A percentile compares a stretch with the other conserved stretches of the same genome.
Evolutionary conservation across 2,888 invertebrate genomes (phyloP).

Genomic region (Cheilosia impressa): DNA sequence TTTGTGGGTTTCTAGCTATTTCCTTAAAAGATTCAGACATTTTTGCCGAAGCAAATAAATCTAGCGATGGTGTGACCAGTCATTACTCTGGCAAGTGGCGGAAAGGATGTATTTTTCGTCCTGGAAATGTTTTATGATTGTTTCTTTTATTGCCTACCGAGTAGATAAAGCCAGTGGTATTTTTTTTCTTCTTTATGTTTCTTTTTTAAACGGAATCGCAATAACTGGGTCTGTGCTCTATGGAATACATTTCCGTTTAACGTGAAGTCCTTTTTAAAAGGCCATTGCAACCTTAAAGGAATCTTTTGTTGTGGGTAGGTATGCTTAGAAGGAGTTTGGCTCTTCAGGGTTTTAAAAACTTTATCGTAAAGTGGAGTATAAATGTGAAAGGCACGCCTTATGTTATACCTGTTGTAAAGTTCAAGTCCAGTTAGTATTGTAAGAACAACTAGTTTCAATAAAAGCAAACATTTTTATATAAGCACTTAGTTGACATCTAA

Average conservation of each 20-base stretch:
- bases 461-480: too few relatives aligned
- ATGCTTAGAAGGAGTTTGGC: too few relatives aligned
- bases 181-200: neutral
- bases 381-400: too few relatives aligned
- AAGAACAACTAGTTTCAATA: too few relatives aligned
- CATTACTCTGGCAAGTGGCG: slow-evolving; percentile 22
- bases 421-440: too few relatives aligned
- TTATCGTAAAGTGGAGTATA: too few relatives aligned
- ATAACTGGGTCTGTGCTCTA: neutral
- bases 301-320: neutral
- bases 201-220: slow-evolving; percentile 2
- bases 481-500: too few relatives aligned
- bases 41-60: slow-evolving; percentile 15
- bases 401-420: too few relatives aligned
- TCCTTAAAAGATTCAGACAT: slow-evolving; percentile 36
- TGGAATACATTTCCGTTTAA: slow-evolving; percentile 3
- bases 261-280: neutral
- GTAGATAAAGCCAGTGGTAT: slow-evolving; percentile 45
- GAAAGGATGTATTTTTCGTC: neutral
- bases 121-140: slow-evolving; percentile 45
- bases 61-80: slow-evolving; percentile 45
- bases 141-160: slow-evolving; percentile 51
- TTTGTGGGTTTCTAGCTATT: slow-evolving; percentile 17
- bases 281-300: neutral
- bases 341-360: too few relatives aligned